These are phyloP conservation scores for Bubo blakistoni DNA, from an alignment of 2,113 vertebrate species.

Conservation along the genomic window DNA sequence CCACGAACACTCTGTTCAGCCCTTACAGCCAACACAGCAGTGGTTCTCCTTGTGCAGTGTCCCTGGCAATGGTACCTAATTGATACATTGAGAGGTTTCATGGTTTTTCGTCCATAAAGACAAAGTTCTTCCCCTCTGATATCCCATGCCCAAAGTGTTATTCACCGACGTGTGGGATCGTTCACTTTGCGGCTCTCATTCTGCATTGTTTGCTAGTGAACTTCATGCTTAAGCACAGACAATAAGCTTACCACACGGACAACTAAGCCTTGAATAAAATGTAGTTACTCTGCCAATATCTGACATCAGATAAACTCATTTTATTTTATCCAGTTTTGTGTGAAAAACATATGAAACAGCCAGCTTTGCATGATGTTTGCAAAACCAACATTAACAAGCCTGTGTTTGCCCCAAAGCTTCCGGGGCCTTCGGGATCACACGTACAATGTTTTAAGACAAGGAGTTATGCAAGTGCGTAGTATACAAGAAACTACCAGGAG, in stretches of 20 bases:
- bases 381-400: neutral
- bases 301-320: neutral
- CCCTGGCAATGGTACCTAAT: neutral
- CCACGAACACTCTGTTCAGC: neutral
- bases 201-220: neutral
- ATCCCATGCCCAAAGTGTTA: neutral
- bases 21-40: neutral
- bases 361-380: neutral
- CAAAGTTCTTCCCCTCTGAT: neutral
- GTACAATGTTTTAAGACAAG: neutral
- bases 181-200: neutral
- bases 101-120: neutral
- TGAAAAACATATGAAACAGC: neutral
- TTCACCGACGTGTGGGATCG: accelerated
- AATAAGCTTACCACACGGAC: neutral
- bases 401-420: neutral
- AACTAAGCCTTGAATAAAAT: neutral
- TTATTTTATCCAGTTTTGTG: neutral
- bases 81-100: neutral
- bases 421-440: neutral
- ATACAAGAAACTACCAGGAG: neutral
- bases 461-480: neutral
- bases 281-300: neutral
- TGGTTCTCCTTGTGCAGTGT: neutral
- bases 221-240: neutral